Base-by-base conservation (phyloP, 1,140 invertebrate species). In the Plodia interpunctella region DNA sequence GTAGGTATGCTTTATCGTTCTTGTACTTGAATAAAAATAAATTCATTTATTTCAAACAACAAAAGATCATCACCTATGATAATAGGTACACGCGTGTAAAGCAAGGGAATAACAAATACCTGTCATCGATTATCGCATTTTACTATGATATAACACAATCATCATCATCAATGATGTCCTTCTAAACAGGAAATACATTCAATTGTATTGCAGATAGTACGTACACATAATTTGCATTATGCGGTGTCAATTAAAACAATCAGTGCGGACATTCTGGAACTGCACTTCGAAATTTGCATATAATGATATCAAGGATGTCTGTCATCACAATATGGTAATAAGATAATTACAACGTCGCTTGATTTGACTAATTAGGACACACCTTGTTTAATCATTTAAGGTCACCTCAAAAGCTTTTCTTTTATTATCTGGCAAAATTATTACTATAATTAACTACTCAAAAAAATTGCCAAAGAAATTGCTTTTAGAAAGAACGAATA, bases 251-350 rank as follows among this genome's bases (percentile, higher is more conserved):
- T 44, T 44, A 44, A 44, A 44, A 44, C 38, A 44, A 17, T 32
- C 10, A 32, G 30, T 32, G 15, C 38, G 38, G 38, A 44, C 38
- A 44, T 44, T 44, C 38, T 44, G 38, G 38, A 44, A 44, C 38
- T 10, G 38, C 15, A 44, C 38, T n/a, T 44, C 38, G 15, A 44
- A 44, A 44, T 44, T 44, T 44, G 38, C 38, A 44, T 44, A 44
- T 44, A 44, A 44, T 44, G 38, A 44, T 44, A 44, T 44, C 38
- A 44, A 44, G 38, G 38, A 44, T 32, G 10, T 17, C 15, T 17
- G 10, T 44, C 38, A 44, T 44, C 38, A 44, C 13, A 44, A 15
- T 44, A 15, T 44, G 38, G 5, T 44, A 15, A 44, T 44, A 44
- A n/a, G 5, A 44, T 32, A 32, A 32, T 44, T 44, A 44, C 2